Evolutionary conservation across 2,113 vertebrate species (phyloP).

Genomic region (Actenoides lindsayi): DNA sequence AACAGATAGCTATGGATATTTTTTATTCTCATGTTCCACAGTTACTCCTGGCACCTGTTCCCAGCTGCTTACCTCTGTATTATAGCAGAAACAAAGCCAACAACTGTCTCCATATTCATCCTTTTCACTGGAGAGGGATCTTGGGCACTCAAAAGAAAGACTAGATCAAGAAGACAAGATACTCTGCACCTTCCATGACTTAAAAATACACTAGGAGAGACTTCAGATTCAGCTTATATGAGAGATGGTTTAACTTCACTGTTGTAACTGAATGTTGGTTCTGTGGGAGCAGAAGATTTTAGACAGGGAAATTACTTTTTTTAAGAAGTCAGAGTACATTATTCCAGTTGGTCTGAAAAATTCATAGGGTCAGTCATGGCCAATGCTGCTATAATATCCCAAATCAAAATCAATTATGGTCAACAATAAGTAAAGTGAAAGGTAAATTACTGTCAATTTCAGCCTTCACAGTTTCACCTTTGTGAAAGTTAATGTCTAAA

Average conservation of each 20-base stretch:
- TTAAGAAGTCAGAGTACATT: background rate
- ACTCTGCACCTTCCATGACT: background rate
- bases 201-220: background rate
- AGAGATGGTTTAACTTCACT: background rate
- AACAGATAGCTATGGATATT: background rate
- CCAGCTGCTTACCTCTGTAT: background rate
- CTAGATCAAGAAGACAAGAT: background rate
- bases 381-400: background rate
- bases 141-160: background rate
- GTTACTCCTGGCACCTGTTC: background rate
- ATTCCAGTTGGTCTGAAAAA: background rate
- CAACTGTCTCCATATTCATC: background rate
- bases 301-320: background rate
- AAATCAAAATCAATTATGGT: background rate
- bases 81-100: background rate
- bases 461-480: background rate
- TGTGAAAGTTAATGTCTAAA: background rate
- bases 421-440: background rate
- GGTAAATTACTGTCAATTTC: slow-evolving; percentile 7
- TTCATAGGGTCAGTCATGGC: background rate
- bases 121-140: background rate
- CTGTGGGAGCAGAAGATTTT: background rate
- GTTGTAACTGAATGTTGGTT: background rate
- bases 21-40: background rate
- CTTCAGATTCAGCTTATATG: background rate